phyloP scores from a whole-genome alignment of 2,888 invertebrate genomes.

The Agriopis aurantiaria region DNA sequence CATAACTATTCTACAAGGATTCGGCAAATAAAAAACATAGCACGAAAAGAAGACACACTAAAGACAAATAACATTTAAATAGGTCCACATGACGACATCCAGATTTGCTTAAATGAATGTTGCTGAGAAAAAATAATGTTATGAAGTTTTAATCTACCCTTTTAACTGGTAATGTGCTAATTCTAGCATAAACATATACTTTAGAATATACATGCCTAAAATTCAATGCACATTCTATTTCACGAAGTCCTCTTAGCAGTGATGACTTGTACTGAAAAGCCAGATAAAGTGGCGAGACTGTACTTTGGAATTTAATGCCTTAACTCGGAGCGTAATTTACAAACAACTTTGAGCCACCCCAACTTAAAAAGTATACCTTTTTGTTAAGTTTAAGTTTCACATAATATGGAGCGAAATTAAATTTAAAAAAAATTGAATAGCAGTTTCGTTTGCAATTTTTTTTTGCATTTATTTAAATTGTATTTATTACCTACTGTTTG shows the following conservation, averaged over 20 bases:
- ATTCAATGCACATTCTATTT: slow-evolving; percentile 1
- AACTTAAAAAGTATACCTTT: too few species aligned
- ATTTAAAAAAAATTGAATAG: too few species aligned
- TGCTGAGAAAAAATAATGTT: slow-evolving; percentile 13
- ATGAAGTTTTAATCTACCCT: slow-evolving; percentile 2
- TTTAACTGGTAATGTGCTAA: slow-evolving; percentile 12
- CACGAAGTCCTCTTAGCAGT: background rate
- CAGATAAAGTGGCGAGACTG: background rate
- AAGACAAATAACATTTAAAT: slow-evolving; percentile 22
- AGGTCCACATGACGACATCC: slow-evolving; percentile 37
- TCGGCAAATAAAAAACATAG: slow-evolving; percentile 6
- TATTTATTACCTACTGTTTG: too few species aligned
- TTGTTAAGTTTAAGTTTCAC: too few species aligned
- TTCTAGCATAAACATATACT: slow-evolving; percentile 1
- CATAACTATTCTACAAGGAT: slow-evolving; percentile 3
- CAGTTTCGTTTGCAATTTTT: background rate
- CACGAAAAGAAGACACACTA: slow-evolving; percentile 32
- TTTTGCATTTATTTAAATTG: background rate
- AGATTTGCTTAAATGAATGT: slow-evolving; percentile 46
- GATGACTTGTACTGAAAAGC: background rate
- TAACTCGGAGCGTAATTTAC: too few species aligned
- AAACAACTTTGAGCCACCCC: too few species aligned
- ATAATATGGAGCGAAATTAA: too few species aligned
- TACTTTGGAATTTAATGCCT: too few species aligned
- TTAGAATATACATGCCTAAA: slow-evolving; percentile 3